phyloP scores from a whole-genome alignment of 2,888 invertebrate species.

The Agriopis leucophaearia region DNA sequence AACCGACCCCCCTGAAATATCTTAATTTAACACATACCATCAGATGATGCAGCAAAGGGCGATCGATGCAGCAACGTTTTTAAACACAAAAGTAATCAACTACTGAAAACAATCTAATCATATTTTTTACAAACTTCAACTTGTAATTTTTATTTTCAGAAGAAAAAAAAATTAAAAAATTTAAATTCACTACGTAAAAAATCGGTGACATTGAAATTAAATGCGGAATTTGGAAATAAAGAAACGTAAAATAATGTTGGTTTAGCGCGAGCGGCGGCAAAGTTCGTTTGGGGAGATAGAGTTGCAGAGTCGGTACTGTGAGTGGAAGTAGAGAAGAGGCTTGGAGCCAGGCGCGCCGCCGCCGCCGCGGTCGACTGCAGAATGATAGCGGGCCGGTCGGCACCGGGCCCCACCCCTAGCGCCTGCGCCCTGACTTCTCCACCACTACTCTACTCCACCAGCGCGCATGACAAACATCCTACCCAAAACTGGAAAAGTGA shows the following conservation, averaged over 20 bases:
- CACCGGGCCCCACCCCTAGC: slow-evolving; percentile 82
- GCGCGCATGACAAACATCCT: slow-evolving; percentile 84
- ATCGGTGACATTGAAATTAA: slow-evolving; percentile 56
- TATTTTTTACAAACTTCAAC: slow-evolving; percentile 33
- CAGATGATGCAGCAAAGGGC: slow-evolving; percentile 34
- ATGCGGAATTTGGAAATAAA: slow-evolving; percentile 61
- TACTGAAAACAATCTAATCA: slow-evolving; percentile 62
- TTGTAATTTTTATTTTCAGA: slow-evolving; percentile 44
- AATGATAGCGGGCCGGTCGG: slow-evolving; percentile 80
- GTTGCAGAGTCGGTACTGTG: slow-evolving; percentile 57
- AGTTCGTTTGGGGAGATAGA: slow-evolving; percentile 57
- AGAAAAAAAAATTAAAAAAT: slow-evolving; percentile 64
- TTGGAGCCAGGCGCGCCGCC: slow-evolving; percentile 68
- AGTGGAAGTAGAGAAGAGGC: slow-evolving; percentile 60
- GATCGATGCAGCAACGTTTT: slow-evolving; percentile 50
- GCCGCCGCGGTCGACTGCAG: slow-evolving; percentile 81
- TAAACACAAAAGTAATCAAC: slow-evolving; percentile 72
- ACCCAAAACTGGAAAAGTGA: slow-evolving; percentile 85
- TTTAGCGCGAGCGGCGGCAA: slow-evolving; percentile 76
- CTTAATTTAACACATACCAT: slow-evolving; percentile 38
- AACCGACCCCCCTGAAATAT: slow-evolving; percentile 45
- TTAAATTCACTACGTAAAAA: slow-evolving; percentile 69
- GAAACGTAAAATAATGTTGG: slow-evolving; percentile 66
- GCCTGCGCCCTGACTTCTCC: slow-evolving; percentile 67
- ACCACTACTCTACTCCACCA: slow-evolving; percentile 45